Evolutionary conservation across 2,797 vertebrate species (phyloP).

Genomic region (Sorex maritimensis): DNA sequence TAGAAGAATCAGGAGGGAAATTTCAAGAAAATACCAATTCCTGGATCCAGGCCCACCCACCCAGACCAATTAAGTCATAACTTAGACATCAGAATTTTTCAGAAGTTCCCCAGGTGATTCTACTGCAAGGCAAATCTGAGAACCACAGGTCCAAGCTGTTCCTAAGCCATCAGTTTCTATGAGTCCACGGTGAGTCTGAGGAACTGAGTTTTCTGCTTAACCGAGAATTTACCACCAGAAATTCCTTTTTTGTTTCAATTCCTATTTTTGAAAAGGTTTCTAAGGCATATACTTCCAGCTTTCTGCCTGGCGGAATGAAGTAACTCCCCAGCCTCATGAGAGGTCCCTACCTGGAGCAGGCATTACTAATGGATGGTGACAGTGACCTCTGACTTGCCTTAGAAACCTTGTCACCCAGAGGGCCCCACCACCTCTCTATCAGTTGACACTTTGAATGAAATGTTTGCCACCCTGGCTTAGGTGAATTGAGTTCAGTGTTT

Average conservation of each 20-base stretch:
- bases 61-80: constrained; percentile 37
- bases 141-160: constrained; percentile 8
- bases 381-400: not conserved
- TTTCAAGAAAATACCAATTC: constrained; percentile 47
- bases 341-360: not conserved
- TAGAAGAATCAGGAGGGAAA: not conserved
- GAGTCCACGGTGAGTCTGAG: constrained; percentile 51
- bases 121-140: not conserved
- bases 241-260: constrained; percentile 60
- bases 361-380: not conserved
- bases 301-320: constrained; percentile 18
- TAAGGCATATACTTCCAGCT: not conserved
- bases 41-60: not conserved
- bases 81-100: constrained; percentile 53
- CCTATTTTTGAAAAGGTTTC: constrained; percentile 23
- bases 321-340: not conserved
- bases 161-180: not conserved
- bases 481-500: constrained; percentile 37
- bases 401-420: constrained; percentile 19
- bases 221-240: constrained; percentile 66
- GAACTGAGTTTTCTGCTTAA: constrained; percentile 75
- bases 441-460: not conserved
- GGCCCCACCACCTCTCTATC: not conserved
- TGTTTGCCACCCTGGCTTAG: not conserved
- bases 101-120: constrained; percentile 70